A percentile compares a stretch with the other conserved stretches of the same genome.
phyloP scores from a whole-genome alignment of 2,888 invertebrate species.

The Fragum whitleyi region DNA sequence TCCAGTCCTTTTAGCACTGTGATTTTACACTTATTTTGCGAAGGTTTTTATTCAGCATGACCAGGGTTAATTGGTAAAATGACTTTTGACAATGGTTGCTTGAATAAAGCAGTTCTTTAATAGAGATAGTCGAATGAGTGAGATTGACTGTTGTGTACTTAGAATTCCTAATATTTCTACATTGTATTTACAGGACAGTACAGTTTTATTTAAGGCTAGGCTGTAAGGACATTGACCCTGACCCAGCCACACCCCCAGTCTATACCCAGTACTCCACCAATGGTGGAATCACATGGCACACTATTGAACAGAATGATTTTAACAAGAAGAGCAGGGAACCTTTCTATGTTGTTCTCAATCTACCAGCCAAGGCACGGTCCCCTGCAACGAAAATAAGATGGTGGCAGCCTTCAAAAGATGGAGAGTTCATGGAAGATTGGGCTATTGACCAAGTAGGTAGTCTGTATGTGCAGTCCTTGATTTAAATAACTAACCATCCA shows the following conservation, averaged over 20 bases:
- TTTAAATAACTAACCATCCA: too few species aligned
- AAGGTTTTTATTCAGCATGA: too few species aligned
- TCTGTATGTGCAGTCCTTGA: too few species aligned
- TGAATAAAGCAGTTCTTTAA: too few species aligned
- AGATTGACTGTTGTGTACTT: too few species aligned
- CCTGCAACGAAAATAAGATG: slow-evolving; percentile 82
- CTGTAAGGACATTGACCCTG: slow-evolving; percentile 73
- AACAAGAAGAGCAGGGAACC: slow-evolving; percentile 73
- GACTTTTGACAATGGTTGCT: too few species aligned
- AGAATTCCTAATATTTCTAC: too few species aligned
- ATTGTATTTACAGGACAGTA: slow-evolving; percentile 81
- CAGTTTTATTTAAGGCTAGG: slow-evolving; percentile 85
- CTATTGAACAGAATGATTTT: slow-evolving; percentile 84
- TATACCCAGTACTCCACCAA: slow-evolving; percentile 84
- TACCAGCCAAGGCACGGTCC: slow-evolving; percentile 80
- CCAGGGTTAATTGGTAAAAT: too few species aligned
- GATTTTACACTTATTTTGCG: too few species aligned
- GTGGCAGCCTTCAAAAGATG: slow-evolving; percentile 84
- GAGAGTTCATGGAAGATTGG: slow-evolving; percentile 83
- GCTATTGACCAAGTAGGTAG: slow-evolving; percentile 85
- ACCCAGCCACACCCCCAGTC: slow-evolving; percentile 80
- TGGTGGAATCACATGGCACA: slow-evolving; percentile 85
- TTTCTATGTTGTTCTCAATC: slow-evolving; percentile 81
- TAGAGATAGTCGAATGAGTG: too few species aligned
- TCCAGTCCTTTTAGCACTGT: too few species aligned